phyloP scores from a whole-genome alignment of 2,113 vertebrate species.

The Aphyosemion australe region DNA sequence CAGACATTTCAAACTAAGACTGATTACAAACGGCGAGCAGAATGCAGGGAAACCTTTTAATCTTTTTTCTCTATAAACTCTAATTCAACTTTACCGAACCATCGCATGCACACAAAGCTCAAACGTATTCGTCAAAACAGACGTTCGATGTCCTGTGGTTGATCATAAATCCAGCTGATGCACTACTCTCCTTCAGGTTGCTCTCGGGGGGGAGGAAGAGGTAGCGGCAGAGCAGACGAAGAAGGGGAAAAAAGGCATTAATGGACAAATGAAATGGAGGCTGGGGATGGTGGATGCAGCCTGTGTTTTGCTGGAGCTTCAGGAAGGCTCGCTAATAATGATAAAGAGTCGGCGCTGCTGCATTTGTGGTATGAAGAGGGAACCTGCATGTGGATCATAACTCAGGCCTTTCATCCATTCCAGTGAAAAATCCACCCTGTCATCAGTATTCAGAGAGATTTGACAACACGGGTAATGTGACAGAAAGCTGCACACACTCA shows the following conservation, averaged over 20 bases:
- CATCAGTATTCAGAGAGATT: conserved; percentile 57
- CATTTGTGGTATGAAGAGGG: conserved; percentile 52
- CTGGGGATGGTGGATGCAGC: conserved; percentile 19
- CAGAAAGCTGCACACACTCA: conserved; percentile 26
- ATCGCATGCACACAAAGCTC: conserved; percentile 33
- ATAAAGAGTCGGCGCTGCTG: conserved; percentile 57
- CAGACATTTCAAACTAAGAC: conserved; percentile 18
- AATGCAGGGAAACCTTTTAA: conserved; percentile 22
- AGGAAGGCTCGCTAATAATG: conserved; percentile 64
- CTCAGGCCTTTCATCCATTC: conserved; percentile 57
- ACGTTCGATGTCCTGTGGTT: conserved; percentile 25
- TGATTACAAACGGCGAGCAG: conserved; percentile 32
- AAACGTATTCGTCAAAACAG: conserved; percentile 29
- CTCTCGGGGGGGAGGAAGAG: conserved; percentile 17
- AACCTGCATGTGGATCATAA: conserved; percentile 62
- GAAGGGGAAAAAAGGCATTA: conserved; percentile 52
- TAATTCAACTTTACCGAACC: conserved; percentile 29
- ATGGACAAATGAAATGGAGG: conserved; percentile 56
- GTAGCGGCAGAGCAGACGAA: conserved; percentile 16
- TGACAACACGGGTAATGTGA: conserved; percentile 50
- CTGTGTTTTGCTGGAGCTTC: conserved; percentile 41
- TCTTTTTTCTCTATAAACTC: not conserved
- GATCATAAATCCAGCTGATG: conserved; percentile 58
- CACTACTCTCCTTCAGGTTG: conserved; percentile 22
- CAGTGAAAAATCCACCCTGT: conserved; percentile 67